These are phyloP conservation scores for Dasysyrphus albostriatus DNA, from an alignment of 2,888 invertebrate genomes.

Conservation along the genomic window DNA sequence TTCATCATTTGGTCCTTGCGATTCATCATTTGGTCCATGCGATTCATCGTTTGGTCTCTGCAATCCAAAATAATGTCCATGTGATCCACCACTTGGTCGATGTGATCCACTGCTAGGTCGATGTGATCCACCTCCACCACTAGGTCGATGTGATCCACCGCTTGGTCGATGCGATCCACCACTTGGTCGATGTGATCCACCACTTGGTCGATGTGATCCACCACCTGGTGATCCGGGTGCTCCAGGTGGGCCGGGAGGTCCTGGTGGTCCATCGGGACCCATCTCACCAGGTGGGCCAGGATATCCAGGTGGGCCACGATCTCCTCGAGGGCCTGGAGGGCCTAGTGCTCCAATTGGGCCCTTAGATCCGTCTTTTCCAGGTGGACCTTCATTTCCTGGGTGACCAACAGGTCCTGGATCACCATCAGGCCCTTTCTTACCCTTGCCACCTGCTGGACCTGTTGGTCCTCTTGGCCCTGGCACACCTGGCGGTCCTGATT, in stretches of 20 bases:
- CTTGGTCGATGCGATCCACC: no score
- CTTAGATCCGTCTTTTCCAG: slow-evolving; percentile 74
- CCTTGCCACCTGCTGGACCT: slow-evolving; percentile 76
- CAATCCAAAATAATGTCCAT: no score
- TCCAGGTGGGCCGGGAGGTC: neutral
- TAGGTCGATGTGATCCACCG: no score
- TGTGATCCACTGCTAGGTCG: no score
- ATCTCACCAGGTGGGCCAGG: neutral
- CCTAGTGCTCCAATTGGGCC: slow-evolving; percentile 16
- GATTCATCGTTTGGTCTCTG: no score
- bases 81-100: no score
- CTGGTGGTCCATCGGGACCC: slow-evolving; percentile 31
- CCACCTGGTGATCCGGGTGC: slow-evolving; percentile 1
- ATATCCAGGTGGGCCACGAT: slow-evolving; percentile 72
- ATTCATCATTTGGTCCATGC: no score
- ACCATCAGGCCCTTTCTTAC: slow-evolving; percentile 76
- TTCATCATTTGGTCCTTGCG: no score
- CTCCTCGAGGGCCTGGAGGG: slow-evolving; percentile 36
- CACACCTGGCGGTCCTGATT: slow-evolving; percentile 69
- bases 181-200: no score
- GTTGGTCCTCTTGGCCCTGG: slow-evolving; percentile 75
- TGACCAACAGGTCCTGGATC: slow-evolving; percentile 65
- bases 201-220: no score
- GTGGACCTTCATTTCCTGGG: slow-evolving; percentile 71
- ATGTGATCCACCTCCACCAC: no score